Base-by-base conservation (phyloP, 2,113 vertebrate species). In the Oreotrochilus melanogaster region DNA sequence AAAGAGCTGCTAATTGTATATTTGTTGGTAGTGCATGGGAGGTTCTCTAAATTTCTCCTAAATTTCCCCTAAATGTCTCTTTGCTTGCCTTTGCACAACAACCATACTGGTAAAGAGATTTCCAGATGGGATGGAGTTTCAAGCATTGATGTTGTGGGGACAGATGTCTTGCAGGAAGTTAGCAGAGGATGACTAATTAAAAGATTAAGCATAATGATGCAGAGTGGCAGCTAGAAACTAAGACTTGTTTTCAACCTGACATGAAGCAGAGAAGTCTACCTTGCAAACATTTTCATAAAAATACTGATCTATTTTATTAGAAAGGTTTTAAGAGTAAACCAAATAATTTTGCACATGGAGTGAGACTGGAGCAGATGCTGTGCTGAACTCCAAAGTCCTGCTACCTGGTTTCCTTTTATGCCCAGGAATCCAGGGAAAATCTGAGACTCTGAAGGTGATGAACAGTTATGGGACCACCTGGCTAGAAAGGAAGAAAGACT, bases 141-240 rank as follows among this genome's bases (percentile, higher is more conserved):
- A 57, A 25, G 80, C 30, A 47, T 31, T 21, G 60, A 35, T 33
- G 21, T 9, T 24, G 43, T 78, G 42, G 61, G 62, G 92, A 19
- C 31, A 70, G 47, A 47, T 67, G 42, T 9, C 15, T 70, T 50
- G 19, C 37, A 73, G 67, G 30, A 64, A 70, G 31, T 13, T 60
- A 60, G 31, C 28, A 75, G 47, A 86, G 60, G 71, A 47, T 83
- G 31, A 65, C 47, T 90, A 80, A 83, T 83, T 84, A 80, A 50
- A 90, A 73, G 28, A 58, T 73, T 73, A 76, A 66, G 61, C 85
- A n/a, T n/a, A 92, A 79, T 8, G 18, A 28, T 67, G 16, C 5
- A 67, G 42, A 78, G 67, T 78, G 23, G 30, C 0, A 0, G 33
- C 11, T 66, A 76, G 54, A 83, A 85, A 54, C 6, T 6, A n/a